Conservation (phyloP, 2,113 vertebrate genomes). For the Protobothrops flavoviridis region DNA sequence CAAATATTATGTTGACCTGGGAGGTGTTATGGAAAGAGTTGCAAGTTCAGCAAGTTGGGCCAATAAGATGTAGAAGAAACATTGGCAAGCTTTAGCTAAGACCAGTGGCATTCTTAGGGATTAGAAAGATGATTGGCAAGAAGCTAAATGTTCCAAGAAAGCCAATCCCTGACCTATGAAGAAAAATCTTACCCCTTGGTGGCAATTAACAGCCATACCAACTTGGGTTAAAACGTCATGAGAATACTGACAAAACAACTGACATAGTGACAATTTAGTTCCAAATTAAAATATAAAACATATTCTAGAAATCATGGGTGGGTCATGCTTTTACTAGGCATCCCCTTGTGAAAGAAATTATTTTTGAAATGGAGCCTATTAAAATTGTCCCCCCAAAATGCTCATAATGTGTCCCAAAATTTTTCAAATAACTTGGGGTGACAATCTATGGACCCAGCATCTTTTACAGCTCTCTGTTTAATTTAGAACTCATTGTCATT, state of each 20-base stretch:
- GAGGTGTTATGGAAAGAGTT: background rate
- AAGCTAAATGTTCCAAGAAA: constrained; percentile 26
- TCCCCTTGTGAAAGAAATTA: background rate
- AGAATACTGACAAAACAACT: background rate
- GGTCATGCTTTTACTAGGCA: background rate
- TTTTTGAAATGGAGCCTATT: background rate
- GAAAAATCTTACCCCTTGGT: constrained; percentile 30
- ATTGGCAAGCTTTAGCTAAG: constrained; percentile 44
- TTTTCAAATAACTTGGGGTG: background rate
- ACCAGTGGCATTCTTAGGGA: constrained; percentile 35
- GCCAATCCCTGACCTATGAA: constrained; percentile 17
- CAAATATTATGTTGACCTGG: background rate
- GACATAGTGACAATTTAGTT: background rate
- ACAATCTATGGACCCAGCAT: background rate
- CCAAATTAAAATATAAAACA: background rate
- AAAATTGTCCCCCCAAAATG: background rate
- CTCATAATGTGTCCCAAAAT: background rate
- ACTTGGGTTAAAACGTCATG: background rate
- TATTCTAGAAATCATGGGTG: background rate
- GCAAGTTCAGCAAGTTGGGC: background rate
- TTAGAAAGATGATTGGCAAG: constrained; percentile 51
- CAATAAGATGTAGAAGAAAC: background rate
- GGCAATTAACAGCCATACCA: background rate
- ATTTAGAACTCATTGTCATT: background rate
- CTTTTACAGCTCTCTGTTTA: background rate